phyloP scores from a whole-genome alignment of 2,797 vertebrate genomes.

The Labroides dimidiatus region DNA sequence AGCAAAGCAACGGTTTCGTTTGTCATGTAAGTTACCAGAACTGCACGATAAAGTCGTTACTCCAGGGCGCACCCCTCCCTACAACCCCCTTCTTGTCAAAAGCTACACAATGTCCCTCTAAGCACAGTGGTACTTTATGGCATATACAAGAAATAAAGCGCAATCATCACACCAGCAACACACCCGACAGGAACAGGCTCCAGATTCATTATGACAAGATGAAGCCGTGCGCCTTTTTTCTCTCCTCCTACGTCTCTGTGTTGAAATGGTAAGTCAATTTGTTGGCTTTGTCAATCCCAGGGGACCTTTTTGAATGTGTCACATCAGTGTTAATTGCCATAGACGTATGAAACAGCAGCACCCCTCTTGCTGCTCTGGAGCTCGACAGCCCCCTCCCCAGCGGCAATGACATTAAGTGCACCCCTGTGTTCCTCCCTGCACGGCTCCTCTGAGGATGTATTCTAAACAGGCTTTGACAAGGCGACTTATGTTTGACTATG shows the following conservation, averaged over 20 bases:
- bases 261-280: constrained; percentile 81
- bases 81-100: constrained; percentile 61
- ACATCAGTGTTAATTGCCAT: constrained; percentile 81
- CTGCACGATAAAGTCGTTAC: constrained; percentile 75
- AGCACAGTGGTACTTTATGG: constrained; percentile 71
- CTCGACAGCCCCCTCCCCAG: constrained; percentile 62
- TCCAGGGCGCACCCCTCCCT: constrained; percentile 52
- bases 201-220: constrained; percentile 72
- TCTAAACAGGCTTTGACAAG: constrained; percentile 77
- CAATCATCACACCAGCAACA: constrained; percentile 67
- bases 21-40: constrained; percentile 81
- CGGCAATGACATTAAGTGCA: constrained; percentile 77
- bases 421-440: constrained; percentile 69
- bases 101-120: constrained; percentile 66
- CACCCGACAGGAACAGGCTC: constrained; percentile 64
- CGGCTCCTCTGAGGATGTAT: constrained; percentile 65
- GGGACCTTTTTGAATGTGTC: constrained; percentile 78
- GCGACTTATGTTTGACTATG: constrained; percentile 60
- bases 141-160: constrained; percentile 67
- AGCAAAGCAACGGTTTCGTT: constrained; percentile 74
- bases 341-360: constrained; percentile 76
- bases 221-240: constrained; percentile 50
- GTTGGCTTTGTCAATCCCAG: constrained; percentile 78
- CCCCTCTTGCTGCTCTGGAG: constrained; percentile 53
- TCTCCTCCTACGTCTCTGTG: constrained; percentile 50